These are phyloP conservation scores for Pachyseris speciosa DNA, from an alignment of 64 coral and sea anemone genomes.

Conservation along the genomic window DNA sequence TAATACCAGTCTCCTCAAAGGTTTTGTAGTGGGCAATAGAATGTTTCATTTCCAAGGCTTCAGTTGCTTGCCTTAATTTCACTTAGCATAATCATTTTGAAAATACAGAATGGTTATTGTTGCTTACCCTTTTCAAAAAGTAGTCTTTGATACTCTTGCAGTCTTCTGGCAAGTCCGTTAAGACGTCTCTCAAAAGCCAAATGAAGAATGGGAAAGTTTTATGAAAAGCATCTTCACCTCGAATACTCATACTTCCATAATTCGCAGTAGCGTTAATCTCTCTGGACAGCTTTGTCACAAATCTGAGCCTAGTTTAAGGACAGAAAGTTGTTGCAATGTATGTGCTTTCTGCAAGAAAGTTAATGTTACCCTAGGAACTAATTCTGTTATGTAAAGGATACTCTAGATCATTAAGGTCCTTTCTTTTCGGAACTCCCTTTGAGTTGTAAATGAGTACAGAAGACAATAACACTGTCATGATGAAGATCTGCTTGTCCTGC, in stretches of 20 bases:
- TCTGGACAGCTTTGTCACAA: neutral
- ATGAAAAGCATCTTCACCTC: neutral
- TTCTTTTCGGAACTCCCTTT: neutral
- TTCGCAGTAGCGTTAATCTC: too few species aligned
- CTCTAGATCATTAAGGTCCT: constrained; percentile 8
- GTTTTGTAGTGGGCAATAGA: too few species aligned
- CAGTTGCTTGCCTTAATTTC: too few species aligned
- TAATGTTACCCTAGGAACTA: neutral
- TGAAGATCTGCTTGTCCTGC: constrained; percentile 17
- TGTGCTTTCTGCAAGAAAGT: neutral
- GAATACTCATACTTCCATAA: too few species aligned
- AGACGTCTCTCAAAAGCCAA: constrained; percentile 31
- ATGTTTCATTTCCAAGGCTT: too few species aligned
- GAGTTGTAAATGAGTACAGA: constrained; percentile 47
- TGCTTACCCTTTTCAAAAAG: neutral
- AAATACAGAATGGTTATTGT: neutral
- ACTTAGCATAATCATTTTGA: too few species aligned
- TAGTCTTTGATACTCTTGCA: neutral
- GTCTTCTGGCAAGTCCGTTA: neutral
- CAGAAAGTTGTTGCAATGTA: too few species aligned
- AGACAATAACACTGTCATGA: neutral
- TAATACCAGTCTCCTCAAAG: too few species aligned
- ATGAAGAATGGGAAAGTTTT: constrained; percentile 27
- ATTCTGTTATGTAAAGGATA: constrained; percentile 14
- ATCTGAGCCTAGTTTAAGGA: neutral